These are phyloP conservation scores for Pseudorectes ferrugineus DNA, from an alignment of 2,113 vertebrate species.

Conservation along the genomic window DNA sequence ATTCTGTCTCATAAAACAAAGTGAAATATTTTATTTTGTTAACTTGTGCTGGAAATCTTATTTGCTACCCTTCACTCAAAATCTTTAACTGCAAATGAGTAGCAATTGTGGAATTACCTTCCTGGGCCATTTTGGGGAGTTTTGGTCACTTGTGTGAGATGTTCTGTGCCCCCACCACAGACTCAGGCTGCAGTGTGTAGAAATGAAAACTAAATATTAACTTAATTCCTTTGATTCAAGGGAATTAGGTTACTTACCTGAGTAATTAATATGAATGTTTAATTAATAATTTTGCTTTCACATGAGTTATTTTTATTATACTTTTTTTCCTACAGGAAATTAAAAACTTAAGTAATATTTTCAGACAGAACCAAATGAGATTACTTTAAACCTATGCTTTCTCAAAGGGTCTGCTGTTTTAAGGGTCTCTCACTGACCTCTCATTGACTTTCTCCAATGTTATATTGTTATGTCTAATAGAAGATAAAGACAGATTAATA, in stretches of 20 bases:
- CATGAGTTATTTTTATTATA: background rate
- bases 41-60: background rate
- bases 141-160: background rate
- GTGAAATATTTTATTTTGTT: background rate
- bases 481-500: slow-evolving; percentile 39
- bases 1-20: background rate
- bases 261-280: background rate
- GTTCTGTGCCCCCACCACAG: background rate
- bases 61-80: background rate
- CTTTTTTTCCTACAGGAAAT: slow-evolving; percentile 2
- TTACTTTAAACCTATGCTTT: background rate
- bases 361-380: background rate
- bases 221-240: background rate
- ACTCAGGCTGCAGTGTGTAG: background rate
- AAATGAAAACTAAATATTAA: background rate
- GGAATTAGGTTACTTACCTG: background rate
- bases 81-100: background rate
- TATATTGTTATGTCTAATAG: slow-evolving; percentile 10
- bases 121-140: background rate
- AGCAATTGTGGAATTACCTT: background rate
- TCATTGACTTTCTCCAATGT: background rate
- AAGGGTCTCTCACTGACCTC: background rate
- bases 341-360: background rate
- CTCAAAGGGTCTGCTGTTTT: background rate
- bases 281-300: slow-evolving; percentile 16